These are phyloP conservation scores for Drosophila antonietae DNA, from an alignment of 2,888 invertebrate species.

Conservation along the genomic window DNA sequence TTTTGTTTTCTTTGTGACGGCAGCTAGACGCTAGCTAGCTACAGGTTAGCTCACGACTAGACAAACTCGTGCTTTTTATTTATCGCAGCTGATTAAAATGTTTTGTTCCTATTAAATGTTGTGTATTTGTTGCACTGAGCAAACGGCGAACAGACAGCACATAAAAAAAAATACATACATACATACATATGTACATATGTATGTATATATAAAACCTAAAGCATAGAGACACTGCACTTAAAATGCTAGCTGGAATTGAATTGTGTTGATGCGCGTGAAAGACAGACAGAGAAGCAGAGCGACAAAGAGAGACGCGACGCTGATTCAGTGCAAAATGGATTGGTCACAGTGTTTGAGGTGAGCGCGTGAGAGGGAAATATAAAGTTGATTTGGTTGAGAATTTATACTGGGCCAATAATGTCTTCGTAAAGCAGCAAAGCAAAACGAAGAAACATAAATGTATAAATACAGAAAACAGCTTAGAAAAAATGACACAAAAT, in stretches of 20 bases:
- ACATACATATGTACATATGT: too few species aligned
- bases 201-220: slow-evolving; percentile 35
- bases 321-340: slow-evolving; percentile 42
- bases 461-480: too few species aligned
- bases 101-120: slow-evolving; percentile 38
- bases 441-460: too few species aligned
- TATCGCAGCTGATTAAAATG: slow-evolving; percentile 45
- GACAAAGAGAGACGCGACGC: neutral
- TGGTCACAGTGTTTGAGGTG: slow-evolving; percentile 16
- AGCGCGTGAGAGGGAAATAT: slow-evolving; percentile 20
- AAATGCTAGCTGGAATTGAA: slow-evolving; percentile 42
- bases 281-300: slow-evolving; percentile 9
- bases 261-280: slow-evolving; percentile 15
- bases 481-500: too few species aligned
- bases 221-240: slow-evolving; percentile 46
- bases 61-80: slow-evolving; percentile 9
- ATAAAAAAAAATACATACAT: neutral
- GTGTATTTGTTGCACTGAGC: slow-evolving; percentile 15
- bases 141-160: slow-evolving; percentile 22
- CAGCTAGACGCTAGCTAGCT: slow-evolving; percentile 1
- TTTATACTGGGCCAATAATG: too few species aligned
- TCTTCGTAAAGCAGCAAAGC: too few species aligned
- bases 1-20: slow-evolving; percentile 2
- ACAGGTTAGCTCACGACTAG: neutral
- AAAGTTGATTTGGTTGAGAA: too few species aligned